Percentiles rank a stretch among this genome's conserved stretches.
Evolutionary conservation across 2,888 invertebrate species (phyloP).

Genomic region (Euzophera pinguis): DNA sequence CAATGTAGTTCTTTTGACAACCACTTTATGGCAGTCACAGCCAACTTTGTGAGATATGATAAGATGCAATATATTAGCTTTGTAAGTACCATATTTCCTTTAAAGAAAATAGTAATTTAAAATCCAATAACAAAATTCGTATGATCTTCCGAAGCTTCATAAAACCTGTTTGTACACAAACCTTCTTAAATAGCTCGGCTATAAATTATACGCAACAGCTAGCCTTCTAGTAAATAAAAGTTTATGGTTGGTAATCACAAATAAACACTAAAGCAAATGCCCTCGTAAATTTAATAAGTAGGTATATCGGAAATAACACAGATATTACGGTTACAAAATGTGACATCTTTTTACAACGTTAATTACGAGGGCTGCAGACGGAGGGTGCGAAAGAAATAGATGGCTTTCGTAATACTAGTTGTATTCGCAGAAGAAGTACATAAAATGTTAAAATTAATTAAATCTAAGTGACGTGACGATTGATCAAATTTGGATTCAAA

Average conservation of each 20-base stretch:
- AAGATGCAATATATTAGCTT: too few species aligned
- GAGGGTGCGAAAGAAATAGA: too few species aligned
- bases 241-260: slow-evolving; percentile 50
- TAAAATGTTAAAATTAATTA: too few species aligned
- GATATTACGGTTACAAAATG: slow-evolving; percentile 18
- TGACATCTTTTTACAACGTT: neutral
- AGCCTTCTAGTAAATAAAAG: slow-evolving; percentile 35
- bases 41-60: too few species aligned
- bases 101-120: neutral
- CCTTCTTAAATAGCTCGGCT: neutral
- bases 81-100: too few species aligned
- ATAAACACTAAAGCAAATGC: slow-evolving; percentile 52
- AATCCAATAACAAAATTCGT: neutral
- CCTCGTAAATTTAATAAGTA: slow-evolving; percentile 40
- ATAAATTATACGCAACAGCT: slow-evolving; percentile 20
- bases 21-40: too few species aligned
- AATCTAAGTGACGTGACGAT: too few species aligned
- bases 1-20: too few species aligned
- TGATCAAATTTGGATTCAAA: too few species aligned
- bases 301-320: slow-evolving; percentile 39
- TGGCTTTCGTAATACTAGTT: too few species aligned
- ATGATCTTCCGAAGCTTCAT: neutral
- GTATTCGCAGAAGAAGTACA: too few species aligned
- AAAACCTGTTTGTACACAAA: neutral
- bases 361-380: too few species aligned